phyloP scores from a whole-genome alignment of 2,888 invertebrate genomes.

The Caenorhabditis japonica region DNA sequence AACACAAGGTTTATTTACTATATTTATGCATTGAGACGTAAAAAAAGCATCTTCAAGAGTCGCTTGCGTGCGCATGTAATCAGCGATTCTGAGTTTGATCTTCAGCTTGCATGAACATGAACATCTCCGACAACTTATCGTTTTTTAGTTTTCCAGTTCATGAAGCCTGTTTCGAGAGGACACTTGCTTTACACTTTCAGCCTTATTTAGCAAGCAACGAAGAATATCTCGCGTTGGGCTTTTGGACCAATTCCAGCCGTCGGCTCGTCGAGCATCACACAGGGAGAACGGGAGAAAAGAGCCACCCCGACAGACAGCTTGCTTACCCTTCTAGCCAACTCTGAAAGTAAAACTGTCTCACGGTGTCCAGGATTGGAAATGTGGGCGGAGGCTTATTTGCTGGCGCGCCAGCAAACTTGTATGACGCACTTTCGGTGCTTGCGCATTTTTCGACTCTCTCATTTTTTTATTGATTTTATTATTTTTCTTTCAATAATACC shows the following conservation, averaged over 20 bases:
- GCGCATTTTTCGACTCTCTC: too few relatives aligned
- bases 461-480: too few relatives aligned
- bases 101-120: conserved; percentile 7
- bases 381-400: too few relatives aligned
- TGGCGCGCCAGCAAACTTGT: too few relatives aligned
- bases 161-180: conserved; percentile 70
- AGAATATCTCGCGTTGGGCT: conserved; percentile 24
- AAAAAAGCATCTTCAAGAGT: conserved; percentile 28
- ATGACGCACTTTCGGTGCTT: too few relatives aligned
- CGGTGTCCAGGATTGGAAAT: too few relatives aligned
- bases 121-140: conserved; percentile 22
- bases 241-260: conserved; percentile 81
- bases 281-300: conserved; percentile 83
- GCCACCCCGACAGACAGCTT: conserved; percentile 87
- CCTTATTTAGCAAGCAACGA: conserved; percentile 27
- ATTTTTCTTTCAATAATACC: too few relatives aligned
- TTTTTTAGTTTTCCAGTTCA: conserved; percentile 53
- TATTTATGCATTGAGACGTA: conserved; percentile 16
- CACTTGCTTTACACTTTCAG: conserved; percentile 66
- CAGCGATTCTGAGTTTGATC: conserved; percentile 7
- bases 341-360: conserved; percentile 45
- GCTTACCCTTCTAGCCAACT: conserved; percentile 87
- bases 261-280: conserved; percentile 82
- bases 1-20: not conserved
- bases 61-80: conserved; percentile 27